Conservation (phyloP, 1,140 invertebrate genomes). For the Tachypleus tridentatus region DNA sequence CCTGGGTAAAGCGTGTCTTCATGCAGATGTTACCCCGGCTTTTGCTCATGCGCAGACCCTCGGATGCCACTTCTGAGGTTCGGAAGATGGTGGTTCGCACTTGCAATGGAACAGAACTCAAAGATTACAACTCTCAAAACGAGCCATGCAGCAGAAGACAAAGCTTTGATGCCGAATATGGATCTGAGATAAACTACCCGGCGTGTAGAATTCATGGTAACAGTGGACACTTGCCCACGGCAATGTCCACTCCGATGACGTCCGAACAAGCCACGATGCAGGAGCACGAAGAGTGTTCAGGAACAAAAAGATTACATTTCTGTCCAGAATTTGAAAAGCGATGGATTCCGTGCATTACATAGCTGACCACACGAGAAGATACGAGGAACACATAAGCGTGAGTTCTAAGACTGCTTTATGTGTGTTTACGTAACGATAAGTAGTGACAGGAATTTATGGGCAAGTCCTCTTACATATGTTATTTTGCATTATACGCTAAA, state of each 20-base stretch:
- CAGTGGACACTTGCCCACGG: not conserved
- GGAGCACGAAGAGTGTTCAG: no score
- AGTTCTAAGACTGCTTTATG: conserved; percentile 2
- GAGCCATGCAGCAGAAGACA: not conserved
- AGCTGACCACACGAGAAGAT: conserved; percentile 18
- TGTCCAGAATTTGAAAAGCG: conserved; percentile 18
- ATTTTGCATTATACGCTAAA: no score
- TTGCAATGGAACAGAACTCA: conserved; percentile 18
- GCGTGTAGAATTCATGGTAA: conserved; percentile 11
- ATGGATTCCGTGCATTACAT: conserved; percentile 22
- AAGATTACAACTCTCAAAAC: conserved; percentile 3
- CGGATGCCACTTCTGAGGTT: conserved; percentile 4
- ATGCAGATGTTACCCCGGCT: conserved; percentile 71
- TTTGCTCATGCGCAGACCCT: conserved; percentile 35
- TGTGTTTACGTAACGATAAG: no score
- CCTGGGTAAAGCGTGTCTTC: conserved; percentile 77
- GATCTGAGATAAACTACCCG: no score
- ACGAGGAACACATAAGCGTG: conserved; percentile 21
- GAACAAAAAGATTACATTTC: conserved; percentile 12
- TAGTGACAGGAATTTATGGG: no score
- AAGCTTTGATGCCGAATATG: no score
- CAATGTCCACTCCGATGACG: not conserved
- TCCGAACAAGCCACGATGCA: no score
- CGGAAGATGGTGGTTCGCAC: conserved; percentile 19
- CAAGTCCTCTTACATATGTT: no score